Evolutionary conservation across 2,888 invertebrate genomes (phyloP), one percentile per base, ranked within the genome.

Genomic region (Anthophora plumipes): DNA sequence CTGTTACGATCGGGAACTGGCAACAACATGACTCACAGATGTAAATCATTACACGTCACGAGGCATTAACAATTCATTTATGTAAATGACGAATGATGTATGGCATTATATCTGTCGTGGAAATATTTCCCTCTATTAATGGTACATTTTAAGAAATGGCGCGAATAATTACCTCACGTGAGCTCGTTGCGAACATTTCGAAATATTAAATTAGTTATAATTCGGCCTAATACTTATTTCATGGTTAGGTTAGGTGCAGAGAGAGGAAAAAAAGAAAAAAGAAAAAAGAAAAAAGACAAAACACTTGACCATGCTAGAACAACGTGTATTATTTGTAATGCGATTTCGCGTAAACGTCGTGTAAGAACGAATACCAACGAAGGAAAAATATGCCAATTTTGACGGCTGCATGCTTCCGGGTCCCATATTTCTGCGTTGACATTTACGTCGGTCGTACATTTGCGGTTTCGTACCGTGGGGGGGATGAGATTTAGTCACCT

Each of bases 31-130:
- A 67, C 50, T 48, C 60, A 43, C 31, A 46, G 8, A 25, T 70
- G 31, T 71, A 64, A 80, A 71, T 83, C 61, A 72, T 20, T 20
- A 50, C 12, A 48, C 25, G 43, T 70, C 37, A 50, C 43, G n/a
- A 54, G 7, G 37, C 17, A 31, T 43, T 39, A 48, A 73, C 39
- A 66, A 73, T 66, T 66, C 25, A 66, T 39, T 57, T 66, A 39
- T n/a, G 20, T 14, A 17, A 50, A 22, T 17, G 39, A 14, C 6
- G n/a, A 39, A 9, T 41, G 14, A 41, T 25, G 48, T 66, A 57
- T 2, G n/a, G 8, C 22, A 17, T 20, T 31, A 37, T 41, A 17
- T 9, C 25, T 39, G 55, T 25, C n/a, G 14, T 4, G 48, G 6
- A 39, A 31, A 73, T n/a, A 63, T 46, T 54, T 37, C 20, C 4